Evolutionary conservation across 2,113 vertebrate genomes (phyloP).

Genomic region (Trachemys scripta): DNA sequence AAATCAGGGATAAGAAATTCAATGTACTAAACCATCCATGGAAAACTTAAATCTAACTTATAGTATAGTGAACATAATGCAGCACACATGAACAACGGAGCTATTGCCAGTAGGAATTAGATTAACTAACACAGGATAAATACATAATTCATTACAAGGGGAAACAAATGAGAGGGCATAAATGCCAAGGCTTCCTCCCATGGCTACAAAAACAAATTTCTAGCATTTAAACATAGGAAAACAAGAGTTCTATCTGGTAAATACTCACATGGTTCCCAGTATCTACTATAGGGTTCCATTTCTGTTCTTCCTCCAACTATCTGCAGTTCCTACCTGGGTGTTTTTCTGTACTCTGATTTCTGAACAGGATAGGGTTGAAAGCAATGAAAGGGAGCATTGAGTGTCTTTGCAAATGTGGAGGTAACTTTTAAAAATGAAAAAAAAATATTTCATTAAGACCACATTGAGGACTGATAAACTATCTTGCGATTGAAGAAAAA

Average conservation of each 20-base stretch:
- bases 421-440: neutral
- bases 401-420: neutral
- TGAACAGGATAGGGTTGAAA: neutral
- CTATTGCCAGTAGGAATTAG: neutral
- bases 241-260: neutral
- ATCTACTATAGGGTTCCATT: accelerated
- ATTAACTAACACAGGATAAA: neutral
- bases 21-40: neutral
- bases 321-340: neutral
- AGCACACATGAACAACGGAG: neutral
- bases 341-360: neutral
- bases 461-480: neutral
- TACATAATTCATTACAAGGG: accelerated
- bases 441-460: neutral
- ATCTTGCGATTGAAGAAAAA: neutral
- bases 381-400: neutral
- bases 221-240: neutral
- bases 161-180: neutral
- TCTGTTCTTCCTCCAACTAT: neutral
- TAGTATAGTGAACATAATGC: neutral
- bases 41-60: neutral
- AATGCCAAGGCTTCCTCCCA: neutral
- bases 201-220: neutral
- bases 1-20: neutral
- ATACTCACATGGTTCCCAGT: neutral